A percentile compares a stretch with the other conserved stretches of the same genome.
phyloP scores from a whole-genome alignment of 2,888 invertebrate species.

The Xylota sylvarum region DNA sequence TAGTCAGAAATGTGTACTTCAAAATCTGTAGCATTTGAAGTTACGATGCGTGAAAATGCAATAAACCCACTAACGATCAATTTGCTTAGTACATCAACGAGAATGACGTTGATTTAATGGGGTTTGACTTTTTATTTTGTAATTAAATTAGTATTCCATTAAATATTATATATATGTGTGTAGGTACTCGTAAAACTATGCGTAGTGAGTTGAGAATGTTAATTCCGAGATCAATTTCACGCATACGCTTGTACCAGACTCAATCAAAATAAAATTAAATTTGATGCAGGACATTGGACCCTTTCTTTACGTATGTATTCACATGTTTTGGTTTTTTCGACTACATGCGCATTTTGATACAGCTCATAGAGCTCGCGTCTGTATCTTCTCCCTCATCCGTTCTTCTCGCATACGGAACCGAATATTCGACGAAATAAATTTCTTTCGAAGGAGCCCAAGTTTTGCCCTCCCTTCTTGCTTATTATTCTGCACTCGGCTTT shows the following conservation, averaged over 20 bases:
- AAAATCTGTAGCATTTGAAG: slow-evolving; percentile 16
- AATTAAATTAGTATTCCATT: neutral
- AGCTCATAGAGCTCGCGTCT: neutral
- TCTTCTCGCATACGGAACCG: too few species aligned
- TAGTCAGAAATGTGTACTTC: neutral
- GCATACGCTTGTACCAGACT: neutral
- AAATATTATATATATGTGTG: neutral
- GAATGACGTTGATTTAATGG: slow-evolving; percentile 22
- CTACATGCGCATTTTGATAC: neutral
- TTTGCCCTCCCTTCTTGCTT: too few species aligned
- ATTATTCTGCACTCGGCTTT: too few species aligned
- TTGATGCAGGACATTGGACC: neutral
- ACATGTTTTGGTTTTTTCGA: too few species aligned
- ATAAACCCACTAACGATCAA: slow-evolving; percentile 17
- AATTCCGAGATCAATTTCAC: slow-evolving; percentile 1
- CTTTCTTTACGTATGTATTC: neutral
- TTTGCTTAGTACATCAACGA: slow-evolving; percentile 21
- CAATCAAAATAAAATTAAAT: neutral
- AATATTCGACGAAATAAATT: too few species aligned
- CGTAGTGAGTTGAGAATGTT: neutral
- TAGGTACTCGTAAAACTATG: neutral
- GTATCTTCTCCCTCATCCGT: neutral
- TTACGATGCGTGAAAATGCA: slow-evolving; percentile 44
- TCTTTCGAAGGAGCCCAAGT: too few species aligned
- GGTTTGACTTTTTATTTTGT: neutral